Base-by-base conservation (phyloP, 1,140 invertebrate genomes). In the Caenorhabditis elegans region DNA sequence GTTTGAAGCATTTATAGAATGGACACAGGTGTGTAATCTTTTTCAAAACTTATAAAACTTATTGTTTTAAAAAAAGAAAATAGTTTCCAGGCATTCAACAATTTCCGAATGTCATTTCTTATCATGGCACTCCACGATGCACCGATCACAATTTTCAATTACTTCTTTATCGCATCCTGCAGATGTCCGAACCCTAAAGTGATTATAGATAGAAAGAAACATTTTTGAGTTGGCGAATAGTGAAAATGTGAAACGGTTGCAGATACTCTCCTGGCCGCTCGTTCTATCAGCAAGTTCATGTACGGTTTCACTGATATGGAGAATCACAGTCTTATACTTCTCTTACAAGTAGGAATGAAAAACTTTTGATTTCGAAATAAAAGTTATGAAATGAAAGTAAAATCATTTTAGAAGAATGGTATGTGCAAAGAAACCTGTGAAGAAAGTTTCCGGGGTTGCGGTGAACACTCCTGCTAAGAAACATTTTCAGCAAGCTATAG, bases 81-180 rank as follows among this genome's bases (percentile, higher is more conserved):
- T n/a, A n/a, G n/a, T n/a, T 75, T 76, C 8, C 17, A 82, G 60
- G 87, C 84, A 15, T 89, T 89, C 79, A 90, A 89, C 80, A 89
- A 90, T 70, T 89, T 89, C 46, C 82, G 88, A 26, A 86, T 89
- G 26, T 82, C 87, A 24, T 89, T 90, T 47, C 82, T 89, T 17
- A 86, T 89, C 39, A 82, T 88, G 82, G 46, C 84, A 3, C 65
- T 89, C 11, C 88, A 89, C 24, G 88, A 88, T 55, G 78, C 53
- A 15, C 87, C 87, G 6, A 85, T 88, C 82, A 89, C 87, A n/a
- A 51, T 89, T 39, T 80, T 84, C 28, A 89, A 90, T 46, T 89
- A 89, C 75, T 89, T 88, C 60, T 76, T 89, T 49, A 53, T 89
- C 10, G 55, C 83, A 24, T 48, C 88, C 5, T 89, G 88, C 76